Percentiles rank a stretch among this genome's conserved stretches.
Conservation (phyloP, 1,140 invertebrate genomes). For the Plutomurus gul region DNA sequence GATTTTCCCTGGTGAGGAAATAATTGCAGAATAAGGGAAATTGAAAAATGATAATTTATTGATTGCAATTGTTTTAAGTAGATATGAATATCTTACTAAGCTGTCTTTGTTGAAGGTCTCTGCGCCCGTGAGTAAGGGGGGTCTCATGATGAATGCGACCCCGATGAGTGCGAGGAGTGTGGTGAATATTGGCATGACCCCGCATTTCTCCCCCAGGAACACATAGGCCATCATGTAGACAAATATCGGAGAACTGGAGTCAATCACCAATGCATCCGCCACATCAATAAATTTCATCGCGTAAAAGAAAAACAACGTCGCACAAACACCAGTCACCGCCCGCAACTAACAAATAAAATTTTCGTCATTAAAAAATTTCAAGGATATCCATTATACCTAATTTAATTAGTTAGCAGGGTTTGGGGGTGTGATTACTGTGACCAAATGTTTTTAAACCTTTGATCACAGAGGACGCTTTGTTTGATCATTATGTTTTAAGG, state of each 20-base stretch:
- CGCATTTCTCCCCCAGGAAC: slow-evolving; percentile 41
- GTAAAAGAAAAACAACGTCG: slow-evolving; percentile 42
- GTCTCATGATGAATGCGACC: slow-evolving; percentile 41
- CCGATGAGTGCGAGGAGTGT: slow-evolving; percentile 35
- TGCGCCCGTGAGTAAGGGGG: slow-evolving; percentile 40
- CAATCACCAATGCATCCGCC: slow-evolving; percentile 44
- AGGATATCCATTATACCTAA: too few relatives aligned
- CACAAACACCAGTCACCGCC: slow-evolving; percentile 15
- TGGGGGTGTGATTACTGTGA: too few relatives aligned
- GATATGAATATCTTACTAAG: slow-evolving; percentile 10
- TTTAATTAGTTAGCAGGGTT: too few relatives aligned
- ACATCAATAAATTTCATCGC: slow-evolving; percentile 40
- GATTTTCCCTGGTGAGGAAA: too few relatives aligned
- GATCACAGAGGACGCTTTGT: too few relatives aligned
- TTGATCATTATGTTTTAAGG: too few relatives aligned
- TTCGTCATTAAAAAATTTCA: neutral
- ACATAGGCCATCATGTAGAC: slow-evolving; percentile 42
- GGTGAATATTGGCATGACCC: slow-evolving; percentile 38
- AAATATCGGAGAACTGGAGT: slow-evolving; percentile 44
- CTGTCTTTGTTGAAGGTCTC: slow-evolving; percentile 13
- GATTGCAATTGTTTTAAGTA: too few relatives aligned
- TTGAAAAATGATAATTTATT: too few relatives aligned
- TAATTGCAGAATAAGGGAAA: too few relatives aligned
- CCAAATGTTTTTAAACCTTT: too few relatives aligned
- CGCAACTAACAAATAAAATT: slow-evolving; percentile 32